Conservation (phyloP, 2,797 vertebrate species). For the Girardinus metallicus region DNA sequence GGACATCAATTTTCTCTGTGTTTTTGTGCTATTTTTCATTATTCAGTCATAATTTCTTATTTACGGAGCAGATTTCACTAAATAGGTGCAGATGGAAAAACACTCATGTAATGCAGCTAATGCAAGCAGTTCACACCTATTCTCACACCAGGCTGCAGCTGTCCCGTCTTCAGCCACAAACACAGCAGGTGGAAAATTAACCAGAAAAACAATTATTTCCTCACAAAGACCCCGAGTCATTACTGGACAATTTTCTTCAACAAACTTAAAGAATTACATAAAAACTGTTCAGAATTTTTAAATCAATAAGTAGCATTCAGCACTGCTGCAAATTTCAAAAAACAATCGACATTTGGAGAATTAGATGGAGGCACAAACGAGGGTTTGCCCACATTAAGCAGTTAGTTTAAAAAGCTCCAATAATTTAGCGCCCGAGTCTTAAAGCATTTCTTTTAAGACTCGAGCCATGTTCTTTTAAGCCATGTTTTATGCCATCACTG, state of each 20-base stretch:
- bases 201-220: neutral
- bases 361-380: neutral
- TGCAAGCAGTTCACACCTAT: neutral
- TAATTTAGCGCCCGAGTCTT: neutral
- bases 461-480: neutral
- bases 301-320: neutral
- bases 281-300: neutral
- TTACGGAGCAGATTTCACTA: neutral
- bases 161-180: neutral
- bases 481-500: conserved; percentile 3
- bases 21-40: neutral
- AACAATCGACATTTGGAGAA: neutral
- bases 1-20: neutral
- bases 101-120: neutral
- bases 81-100: neutral
- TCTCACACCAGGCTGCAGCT: neutral
- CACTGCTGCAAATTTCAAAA: neutral
- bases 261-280: neutral
- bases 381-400: neutral
- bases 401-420: neutral
- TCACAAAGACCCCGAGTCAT: neutral
- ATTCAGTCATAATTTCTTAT: neutral
- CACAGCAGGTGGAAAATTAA: neutral
- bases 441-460: neutral
- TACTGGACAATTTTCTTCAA: neutral